Base-by-base conservation (phyloP, 2,888 invertebrate genomes). In the Sthenelais limicola region DNA sequence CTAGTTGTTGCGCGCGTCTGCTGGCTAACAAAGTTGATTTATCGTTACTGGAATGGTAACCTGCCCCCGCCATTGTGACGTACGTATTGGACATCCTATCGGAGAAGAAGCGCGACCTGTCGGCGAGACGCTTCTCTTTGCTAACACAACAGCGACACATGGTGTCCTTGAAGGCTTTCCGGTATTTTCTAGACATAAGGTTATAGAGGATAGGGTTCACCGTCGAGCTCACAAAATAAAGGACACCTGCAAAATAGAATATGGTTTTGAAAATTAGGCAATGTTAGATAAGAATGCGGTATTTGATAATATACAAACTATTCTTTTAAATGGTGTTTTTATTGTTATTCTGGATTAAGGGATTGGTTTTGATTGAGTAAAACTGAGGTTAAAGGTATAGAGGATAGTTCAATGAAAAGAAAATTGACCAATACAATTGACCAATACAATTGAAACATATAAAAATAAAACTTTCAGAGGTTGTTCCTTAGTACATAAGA, bases 141-240 rank as follows among this genome's bases (percentile, higher is more conserved):
- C n/a, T 51, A 2, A 26, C 38, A 72, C 80, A 83, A 66, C 84
- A 83, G 52, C 84, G 80, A 68, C 84, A 86, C 52, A 88, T 79
- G 7, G 88, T 88, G 70, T 88, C 95, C 92, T 94, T 94, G 89
- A 97, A 97, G 56, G 97, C 97, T 78, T 93, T 93, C 33, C 96
- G 91, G 87, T 97, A 97, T 87, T 96, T 95, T 87, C 94, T 92
- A 15, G 96, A 97, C 94, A 97, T 94, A 69, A 96, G 93, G 88
- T 97, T 94, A 89, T 97, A 97, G 49, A 97, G 91, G 78, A 97
- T 91, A 0, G 97, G 97, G 88, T 97, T 97, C 83, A 97, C 93
- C 81, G 95, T 95, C 7, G 97, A 95, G 9, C 96, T 96, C 81
- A 97, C 88, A 88, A 95, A 97, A 90, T 97, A 97, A 76, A 96